A percentile compares a stretch with the other conserved stretches of the same genome.
Conservation (phyloP, 2,797 vertebrate genomes). For the Pipistrellus pipistrellus region DNA sequence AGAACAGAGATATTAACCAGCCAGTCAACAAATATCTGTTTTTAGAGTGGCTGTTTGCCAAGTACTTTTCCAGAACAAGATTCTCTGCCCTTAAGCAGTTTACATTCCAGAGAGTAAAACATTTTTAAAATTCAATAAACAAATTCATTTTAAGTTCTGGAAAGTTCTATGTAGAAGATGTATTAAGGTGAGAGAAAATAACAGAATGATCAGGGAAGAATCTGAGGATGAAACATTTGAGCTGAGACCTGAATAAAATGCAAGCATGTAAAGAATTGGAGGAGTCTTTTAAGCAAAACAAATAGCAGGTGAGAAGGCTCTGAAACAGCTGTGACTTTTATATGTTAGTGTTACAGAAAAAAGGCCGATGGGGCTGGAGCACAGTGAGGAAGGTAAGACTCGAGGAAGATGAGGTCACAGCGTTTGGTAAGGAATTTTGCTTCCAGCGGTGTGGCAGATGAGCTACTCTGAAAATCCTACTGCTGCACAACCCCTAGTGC, state of each 20-base stretch:
- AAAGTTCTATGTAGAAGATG: background rate
- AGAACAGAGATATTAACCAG: background rate
- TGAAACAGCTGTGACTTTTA: background rate
- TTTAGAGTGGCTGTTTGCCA: background rate
- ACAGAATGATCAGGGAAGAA: background rate
- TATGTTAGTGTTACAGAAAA: background rate
- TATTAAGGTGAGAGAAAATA: slow-evolving; percentile 21
- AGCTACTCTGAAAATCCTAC: background rate
- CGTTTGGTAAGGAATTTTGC: background rate
- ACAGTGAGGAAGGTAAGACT: background rate
- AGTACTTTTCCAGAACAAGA: slow-evolving; percentile 40
- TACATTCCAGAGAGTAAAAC: slow-evolving; percentile 34
- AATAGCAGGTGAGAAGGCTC: slow-evolving; percentile 19
- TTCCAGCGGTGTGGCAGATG: background rate
- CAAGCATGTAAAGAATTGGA: background rate
- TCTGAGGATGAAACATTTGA: background rate
- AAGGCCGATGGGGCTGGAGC: background rate
- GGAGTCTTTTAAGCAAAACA: slow-evolving; percentile 50
- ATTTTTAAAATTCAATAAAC: background rate
- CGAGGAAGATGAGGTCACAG: slow-evolving; percentile 34
- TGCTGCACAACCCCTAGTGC: background rate
- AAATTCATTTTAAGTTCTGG: background rate
- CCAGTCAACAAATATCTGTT: background rate
- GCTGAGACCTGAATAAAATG: background rate
- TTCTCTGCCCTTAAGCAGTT: background rate